phyloP scores from a whole-genome alignment of 2,113 vertebrate genomes.

The Indicator indicator region DNA sequence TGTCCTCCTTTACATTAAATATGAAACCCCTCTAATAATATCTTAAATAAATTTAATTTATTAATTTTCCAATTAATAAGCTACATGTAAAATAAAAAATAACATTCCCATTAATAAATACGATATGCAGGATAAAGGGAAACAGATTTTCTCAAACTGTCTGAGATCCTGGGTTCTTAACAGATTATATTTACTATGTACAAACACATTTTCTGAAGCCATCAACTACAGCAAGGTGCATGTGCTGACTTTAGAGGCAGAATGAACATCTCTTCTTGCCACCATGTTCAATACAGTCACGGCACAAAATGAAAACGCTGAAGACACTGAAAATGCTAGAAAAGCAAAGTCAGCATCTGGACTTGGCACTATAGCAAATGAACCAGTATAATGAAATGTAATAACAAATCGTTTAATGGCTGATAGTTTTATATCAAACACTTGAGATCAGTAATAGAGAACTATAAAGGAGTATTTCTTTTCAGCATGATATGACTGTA shows the following conservation, averaged over 20 bases:
- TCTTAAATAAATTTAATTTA: not conserved
- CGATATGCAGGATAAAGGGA: not conserved
- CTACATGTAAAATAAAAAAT: not conserved
- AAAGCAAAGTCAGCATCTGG: not conserved
- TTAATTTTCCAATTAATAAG: not conserved
- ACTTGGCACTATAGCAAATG: not conserved
- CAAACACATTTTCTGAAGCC: not conserved
- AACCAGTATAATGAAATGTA: not conserved
- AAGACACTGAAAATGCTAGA: not conserved
- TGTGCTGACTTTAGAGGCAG: not conserved
- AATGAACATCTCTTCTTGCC: not conserved
- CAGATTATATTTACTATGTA: not conserved
- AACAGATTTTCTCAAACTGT: not conserved
- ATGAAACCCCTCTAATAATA: not conserved
- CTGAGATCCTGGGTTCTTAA: not conserved
- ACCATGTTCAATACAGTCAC: not conserved
- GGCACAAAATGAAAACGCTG: not conserved
- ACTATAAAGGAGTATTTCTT: not conserved
- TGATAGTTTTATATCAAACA: not conserved
- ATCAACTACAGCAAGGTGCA: not conserved
- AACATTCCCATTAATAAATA: not conserved
- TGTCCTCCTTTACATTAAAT: not conserved
- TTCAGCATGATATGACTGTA: not conserved
- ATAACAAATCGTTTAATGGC: not conserved
- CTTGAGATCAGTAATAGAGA: not conserved